Base-by-base conservation (phyloP, 2,888 invertebrate genomes). In the Protonemura montana region DNA sequence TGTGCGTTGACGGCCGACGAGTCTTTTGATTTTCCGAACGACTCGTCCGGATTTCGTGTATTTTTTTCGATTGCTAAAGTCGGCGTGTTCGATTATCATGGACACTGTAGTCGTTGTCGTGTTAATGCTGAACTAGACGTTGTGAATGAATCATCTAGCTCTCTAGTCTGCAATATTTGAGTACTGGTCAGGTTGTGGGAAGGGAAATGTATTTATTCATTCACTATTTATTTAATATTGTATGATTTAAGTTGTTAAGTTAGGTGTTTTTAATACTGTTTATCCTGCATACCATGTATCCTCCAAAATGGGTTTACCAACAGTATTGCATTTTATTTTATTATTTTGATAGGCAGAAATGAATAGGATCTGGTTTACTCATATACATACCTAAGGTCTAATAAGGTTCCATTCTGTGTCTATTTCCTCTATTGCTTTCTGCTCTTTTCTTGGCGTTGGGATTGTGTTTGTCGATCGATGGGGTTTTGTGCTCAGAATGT, bases 1-100 rank as follows among this genome's bases (percentile, higher is more conserved):
- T 6, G 6, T 29, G 81, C 81, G 6, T 81, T n/a, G 28, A 13
- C 81, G 13, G 28, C 16, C 13, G 81, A 81, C 30, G n/a, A 5
- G 25, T 28, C 10, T 35, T 35, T 28, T 21, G 81, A 27, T 13
- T 5, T 27, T 81, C 21, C 29, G 25, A 21, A 59, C 91, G 82
- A 83, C 59, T 85, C 84, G 42, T 27, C 86, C 42, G 29, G 86
- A 13, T 29, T 80, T 35, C 80, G 87, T 26, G 13, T 59, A 16
- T 59, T 7, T 59, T 59, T 59, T 59, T 7, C 21, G 16, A 3
- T 2, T 59, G 59, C 59, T 21, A 21, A 59, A 7, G 21, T 59
- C 13, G 59, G 59, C 21, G 59, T 59, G 59, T 59, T 59, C 59
- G 59, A 59, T 59, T 21, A 13, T 59, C 1, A 59, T 59, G 59